phyloP scores from a whole-genome alignment of 2,797 vertebrate species.

The Brachyrhaphis roseni region DNA sequence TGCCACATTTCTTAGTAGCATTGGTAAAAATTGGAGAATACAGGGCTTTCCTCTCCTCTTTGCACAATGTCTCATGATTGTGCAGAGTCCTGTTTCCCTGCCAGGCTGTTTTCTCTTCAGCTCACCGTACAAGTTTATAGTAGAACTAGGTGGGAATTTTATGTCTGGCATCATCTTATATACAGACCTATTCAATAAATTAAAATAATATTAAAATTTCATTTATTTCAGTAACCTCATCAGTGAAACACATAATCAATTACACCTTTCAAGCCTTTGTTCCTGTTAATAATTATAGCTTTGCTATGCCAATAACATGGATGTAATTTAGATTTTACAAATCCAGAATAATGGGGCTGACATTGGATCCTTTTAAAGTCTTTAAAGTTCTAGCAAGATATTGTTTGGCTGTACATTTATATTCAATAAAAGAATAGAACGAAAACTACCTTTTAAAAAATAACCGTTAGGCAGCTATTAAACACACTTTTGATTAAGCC shows the following conservation, averaged over 20 bases:
- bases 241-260: not conserved
- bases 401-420: not conserved
- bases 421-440: not conserved
- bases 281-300: not conserved
- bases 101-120: not conserved
- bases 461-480: not conserved
- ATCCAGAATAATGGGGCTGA: not conserved
- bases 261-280: not conserved
- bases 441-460: not conserved
- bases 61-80: not conserved
- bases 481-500: not conserved
- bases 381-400: not conserved
- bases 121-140: not conserved
- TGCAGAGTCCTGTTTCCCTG: not conserved
- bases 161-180: not conserved
- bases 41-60: not conserved
- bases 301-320: not conserved
- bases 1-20: not conserved
- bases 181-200: not conserved
- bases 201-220: not conserved
- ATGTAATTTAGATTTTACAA: not conserved
- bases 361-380: not conserved
- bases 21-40: not conserved
- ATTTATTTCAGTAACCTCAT: not conserved
- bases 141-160: not conserved